Percentiles rank a stretch among this genome's conserved stretches.
Conservation (phyloP, 2,888 invertebrate species). For the Stenchaetothrips biformis region DNA sequence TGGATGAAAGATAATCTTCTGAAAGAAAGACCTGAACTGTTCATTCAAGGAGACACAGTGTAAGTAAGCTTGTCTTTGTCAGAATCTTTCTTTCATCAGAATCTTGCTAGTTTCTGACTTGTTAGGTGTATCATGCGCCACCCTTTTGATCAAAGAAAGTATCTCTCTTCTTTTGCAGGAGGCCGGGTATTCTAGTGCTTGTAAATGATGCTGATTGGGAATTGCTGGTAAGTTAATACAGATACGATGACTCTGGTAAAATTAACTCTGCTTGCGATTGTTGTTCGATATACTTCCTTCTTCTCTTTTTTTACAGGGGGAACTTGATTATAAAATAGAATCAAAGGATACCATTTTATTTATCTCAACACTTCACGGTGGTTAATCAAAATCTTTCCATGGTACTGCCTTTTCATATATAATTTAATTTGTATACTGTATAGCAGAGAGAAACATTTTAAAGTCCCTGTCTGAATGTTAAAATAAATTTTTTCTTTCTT, state of each 20-base stretch:
- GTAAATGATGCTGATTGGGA: constrained; percentile 97
- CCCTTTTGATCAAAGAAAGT: constrained; percentile 14
- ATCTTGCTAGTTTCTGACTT: no score
- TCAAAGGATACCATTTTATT: constrained; percentile 68
- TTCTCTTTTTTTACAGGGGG: constrained; percentile 51
- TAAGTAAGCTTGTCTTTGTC: constrained; percentile 42
- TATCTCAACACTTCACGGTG: constrained; percentile 80
- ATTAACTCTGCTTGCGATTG: background rate
- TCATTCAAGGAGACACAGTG: constrained; percentile 55
- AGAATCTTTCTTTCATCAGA: background rate
- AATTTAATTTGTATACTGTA: background rate
- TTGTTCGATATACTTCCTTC: background rate
- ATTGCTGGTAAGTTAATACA: constrained; percentile 56
- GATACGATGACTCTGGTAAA: constrained; percentile 17
- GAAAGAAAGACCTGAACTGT: constrained; percentile 73
- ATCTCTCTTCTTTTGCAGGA: constrained; percentile 45
- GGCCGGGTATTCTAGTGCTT: constrained; percentile 90
- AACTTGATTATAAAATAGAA: constrained; percentile 64
- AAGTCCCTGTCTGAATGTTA: background rate
- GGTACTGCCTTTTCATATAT: background rate
- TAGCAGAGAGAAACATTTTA: background rate
- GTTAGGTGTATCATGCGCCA: constrained; percentile 26
- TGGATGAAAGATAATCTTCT: constrained; percentile 85
- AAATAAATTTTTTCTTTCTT: background rate
- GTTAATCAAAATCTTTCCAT: constrained; percentile 47